These are phyloP conservation scores for Micrasema minimum DNA, from an alignment of 1,140 invertebrate genomes.

Conservation along the genomic window DNA sequence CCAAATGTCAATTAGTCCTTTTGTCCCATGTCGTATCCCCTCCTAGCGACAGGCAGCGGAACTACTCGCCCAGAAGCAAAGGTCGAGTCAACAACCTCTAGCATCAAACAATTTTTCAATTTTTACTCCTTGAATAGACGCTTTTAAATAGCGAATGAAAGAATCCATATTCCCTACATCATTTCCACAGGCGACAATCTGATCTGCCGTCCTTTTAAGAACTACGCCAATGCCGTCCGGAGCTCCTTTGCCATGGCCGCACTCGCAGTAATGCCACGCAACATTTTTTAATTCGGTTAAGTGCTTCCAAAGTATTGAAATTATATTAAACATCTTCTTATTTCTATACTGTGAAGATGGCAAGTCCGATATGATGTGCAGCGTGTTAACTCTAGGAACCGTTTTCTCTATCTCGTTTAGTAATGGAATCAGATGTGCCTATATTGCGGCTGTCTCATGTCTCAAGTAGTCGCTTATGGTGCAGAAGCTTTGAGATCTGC, in stretches of 20 bases:
- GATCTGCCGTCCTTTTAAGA: constrained; percentile 59
- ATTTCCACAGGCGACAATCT: constrained; percentile 13
- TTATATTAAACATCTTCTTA: constrained; percentile 51
- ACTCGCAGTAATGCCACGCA: constrained; percentile 63
- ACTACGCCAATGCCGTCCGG: constrained; percentile 61
- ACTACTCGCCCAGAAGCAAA: too few relatives aligned
- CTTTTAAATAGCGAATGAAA: too few relatives aligned
- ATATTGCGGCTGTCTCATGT: constrained; percentile 51
- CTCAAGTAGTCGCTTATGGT: constrained; percentile 47
- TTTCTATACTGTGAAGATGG: constrained; percentile 51
- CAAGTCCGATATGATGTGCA: constrained; percentile 48
- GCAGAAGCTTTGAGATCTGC: too few relatives aligned
- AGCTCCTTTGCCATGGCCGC: constrained; percentile 63
- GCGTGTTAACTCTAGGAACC: constrained; percentile 43
- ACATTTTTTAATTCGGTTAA: constrained; percentile 51
- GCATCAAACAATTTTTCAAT: too few relatives aligned
- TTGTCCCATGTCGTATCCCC: too few relatives aligned
- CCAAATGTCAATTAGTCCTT: too few relatives aligned
- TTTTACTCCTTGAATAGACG: too few relatives aligned
- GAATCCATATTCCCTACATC: too few relatives aligned
- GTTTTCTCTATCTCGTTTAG: constrained; percentile 33
- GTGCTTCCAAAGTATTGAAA: constrained; percentile 48
- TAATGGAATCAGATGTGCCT: constrained; percentile 47
- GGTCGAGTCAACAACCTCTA: too few relatives aligned
- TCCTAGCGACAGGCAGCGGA: too few relatives aligned